Base-by-base conservation (phyloP, 2,113 vertebrate species). In the Geococcyx californianus region DNA sequence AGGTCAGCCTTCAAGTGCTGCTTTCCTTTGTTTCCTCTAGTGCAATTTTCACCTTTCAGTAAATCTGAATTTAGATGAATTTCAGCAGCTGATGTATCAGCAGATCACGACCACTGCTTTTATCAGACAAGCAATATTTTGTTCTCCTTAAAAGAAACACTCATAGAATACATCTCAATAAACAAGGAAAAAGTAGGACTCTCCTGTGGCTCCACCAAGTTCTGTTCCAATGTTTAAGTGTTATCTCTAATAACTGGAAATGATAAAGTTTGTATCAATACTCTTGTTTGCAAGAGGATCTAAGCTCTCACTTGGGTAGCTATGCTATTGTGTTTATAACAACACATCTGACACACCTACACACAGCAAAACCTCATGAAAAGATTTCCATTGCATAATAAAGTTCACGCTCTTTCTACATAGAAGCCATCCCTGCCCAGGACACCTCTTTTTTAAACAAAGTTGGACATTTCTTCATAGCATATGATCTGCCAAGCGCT, bases 321-420 rank as follows among this genome's bases (percentile, higher is more conserved):
- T 86, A 72, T 81, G 47, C 85, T 72, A 19, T 49, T 81, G n/a
- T 93, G 76, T 94, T 94, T 90, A 92, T 94, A 90, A 52, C 55
- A 90, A 94, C 72, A 95, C 84, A 78, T 78, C 59, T 81, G 91
- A 96, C 93, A 96, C 60, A 25, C 90, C 93, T 94, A 92, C 60
- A 90, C 85, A 78, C 0, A 84, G 59, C 67, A 95, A 97, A 95
- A 79, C 89, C 91, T 95, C 91, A 96, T 72, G 79, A 94, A 95
- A 93, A 94, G 68, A 68, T 29, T 95, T 78, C 76, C 83, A 92
- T 87, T 96, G 95, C 90, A 81, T 90, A 96, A 96, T 49, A 77
- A 88, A 95, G 94, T 93, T 96, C 90, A 96, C 34, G 76, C 80
- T 96, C 90, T 88, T 77, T 94, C 64, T 81, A 29, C 33, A 81